phyloP scores from a whole-genome alignment of 2,113 vertebrate species.

The Emydura subglobosa region DNA sequence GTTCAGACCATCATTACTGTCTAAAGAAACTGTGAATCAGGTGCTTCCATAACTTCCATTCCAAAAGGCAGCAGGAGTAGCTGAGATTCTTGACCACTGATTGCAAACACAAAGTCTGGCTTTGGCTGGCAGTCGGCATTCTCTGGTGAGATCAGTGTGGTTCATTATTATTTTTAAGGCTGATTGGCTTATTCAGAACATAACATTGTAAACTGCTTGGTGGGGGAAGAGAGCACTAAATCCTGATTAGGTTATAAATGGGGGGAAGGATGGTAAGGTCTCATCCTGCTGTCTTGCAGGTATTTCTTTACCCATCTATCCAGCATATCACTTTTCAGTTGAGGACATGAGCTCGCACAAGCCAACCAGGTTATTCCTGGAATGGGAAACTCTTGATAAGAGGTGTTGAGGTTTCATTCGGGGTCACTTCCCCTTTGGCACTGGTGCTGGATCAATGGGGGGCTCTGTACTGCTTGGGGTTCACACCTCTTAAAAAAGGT shows the following conservation, averaged over 20 bases:
- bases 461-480: background rate
- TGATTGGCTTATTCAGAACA: background rate
- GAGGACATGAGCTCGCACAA: background rate
- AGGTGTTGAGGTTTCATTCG: background rate
- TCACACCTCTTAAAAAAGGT: background rate
- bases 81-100: background rate
- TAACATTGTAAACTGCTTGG: background rate
- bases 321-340: background rate
- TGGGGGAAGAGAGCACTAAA: background rate
- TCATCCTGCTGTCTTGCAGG: fast-evolving
- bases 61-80: background rate
- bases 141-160: background rate
- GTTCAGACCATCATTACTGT: fast-evolving
- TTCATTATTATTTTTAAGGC: background rate
- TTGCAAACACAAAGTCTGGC: background rate
- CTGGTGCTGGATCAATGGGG: background rate
- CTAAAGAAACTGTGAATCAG: background rate
- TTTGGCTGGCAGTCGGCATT: background rate
- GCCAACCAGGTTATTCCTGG: background rate
- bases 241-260: fast-evolving
- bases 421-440: background rate
- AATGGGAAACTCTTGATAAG: background rate
- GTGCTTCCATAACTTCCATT: background rate
- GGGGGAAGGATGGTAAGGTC: background rate
- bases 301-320: background rate